Base-by-base conservation (phyloP, 2,113 vertebrate species). In the Xenus cinereus region DNA sequence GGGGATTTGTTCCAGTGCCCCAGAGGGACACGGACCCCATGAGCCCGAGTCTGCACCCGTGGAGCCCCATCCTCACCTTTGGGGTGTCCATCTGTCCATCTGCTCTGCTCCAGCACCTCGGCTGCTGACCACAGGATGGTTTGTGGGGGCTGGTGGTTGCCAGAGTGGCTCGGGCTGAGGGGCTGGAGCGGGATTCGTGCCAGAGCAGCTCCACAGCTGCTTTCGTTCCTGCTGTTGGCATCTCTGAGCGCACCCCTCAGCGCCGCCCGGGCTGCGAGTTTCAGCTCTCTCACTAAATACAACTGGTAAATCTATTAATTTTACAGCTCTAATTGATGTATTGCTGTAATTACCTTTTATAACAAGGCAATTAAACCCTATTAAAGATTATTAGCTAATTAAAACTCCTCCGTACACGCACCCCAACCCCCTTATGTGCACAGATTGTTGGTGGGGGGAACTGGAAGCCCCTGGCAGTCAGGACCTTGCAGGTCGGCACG, bases 381-480 rank as follows among this genome's bases (percentile, higher is more conserved):
- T 96, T 97, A 96, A 85, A 89, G 93, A 95, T 87, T 91, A 93
- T 97, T 95, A 95, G 95, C 94, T 96, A 89, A 97, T 96, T 96
- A 90, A 85, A 93, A 75, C 84, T 85, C 57, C 57, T 91, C 74
- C 28, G 0, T 59, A 68, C 72, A 54, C 80, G 74, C n/a, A 60
- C 81, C 18, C 78, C 64, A 64, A 11, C 26, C 41, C 84, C 67
- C 43, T 77, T 71, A 71, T 33, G 86, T 22, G 68, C 72, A 45
- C 51, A 45, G 89, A 50, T 63, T 32, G 68, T 53, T 53, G 67
- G 37, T 21, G 27, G 3, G 62, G 35, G 64, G 35, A 56, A 16
- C 22, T 63, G 90, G 64, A 23, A 57, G 45, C 27, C 86, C 59
- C 1, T 4, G 16, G 19, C 12, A 5, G 43, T 19, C 60, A 9